phyloP scores from a whole-genome alignment of 2,113 vertebrate genomes.

The Vulpes lagopus region DNA sequence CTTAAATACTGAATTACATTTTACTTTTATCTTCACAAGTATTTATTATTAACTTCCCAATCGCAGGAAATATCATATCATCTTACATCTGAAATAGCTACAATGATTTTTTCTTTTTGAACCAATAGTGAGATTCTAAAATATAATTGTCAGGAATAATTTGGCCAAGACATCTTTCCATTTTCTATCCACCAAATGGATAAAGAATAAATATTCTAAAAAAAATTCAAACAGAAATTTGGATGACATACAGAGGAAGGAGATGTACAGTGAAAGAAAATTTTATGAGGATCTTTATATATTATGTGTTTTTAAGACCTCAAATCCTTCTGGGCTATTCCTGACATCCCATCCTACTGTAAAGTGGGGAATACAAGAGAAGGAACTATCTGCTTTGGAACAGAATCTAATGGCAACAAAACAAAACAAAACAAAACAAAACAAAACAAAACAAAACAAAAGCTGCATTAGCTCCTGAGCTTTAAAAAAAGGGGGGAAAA shows the following conservation, averaged over 20 bases:
- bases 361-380: background rate
- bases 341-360: background rate
- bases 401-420: background rate
- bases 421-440: slow-evolving; percentile 34
- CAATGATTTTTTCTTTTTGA: background rate
- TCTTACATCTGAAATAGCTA: background rate
- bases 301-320: background rate
- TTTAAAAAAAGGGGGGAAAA: background rate
- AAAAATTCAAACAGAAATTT: background rate
- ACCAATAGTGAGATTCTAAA: background rate
- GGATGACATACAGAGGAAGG: background rate
- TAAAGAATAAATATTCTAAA: background rate
- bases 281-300: background rate
- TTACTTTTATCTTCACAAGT: background rate
- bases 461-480: background rate
- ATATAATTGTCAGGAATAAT: background rate
- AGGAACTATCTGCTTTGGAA: background rate
- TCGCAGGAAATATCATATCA: background rate
- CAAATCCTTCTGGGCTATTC: background rate
- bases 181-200: background rate
- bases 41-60: background rate
- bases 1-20: background rate
- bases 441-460: slow-evolving; percentile 35
- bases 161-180: background rate
- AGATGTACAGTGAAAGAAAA: background rate